Conservation (phyloP, 2,888 invertebrate species). For the Pantelozetes paolii region DNA sequence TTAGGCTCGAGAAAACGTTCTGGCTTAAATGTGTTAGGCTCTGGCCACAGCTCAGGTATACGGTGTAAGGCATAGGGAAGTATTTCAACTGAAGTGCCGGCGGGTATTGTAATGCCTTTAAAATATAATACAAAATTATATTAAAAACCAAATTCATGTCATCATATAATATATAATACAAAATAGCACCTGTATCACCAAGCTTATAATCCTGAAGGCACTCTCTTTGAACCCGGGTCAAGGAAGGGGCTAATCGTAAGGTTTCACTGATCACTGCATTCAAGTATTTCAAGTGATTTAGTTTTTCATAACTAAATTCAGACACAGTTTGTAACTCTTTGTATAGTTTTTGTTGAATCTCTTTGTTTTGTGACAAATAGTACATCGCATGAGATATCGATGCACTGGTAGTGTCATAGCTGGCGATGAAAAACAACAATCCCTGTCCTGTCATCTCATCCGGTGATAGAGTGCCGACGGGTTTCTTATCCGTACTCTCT, state of each 20-base stretch:
- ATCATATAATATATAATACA: too few species aligned
- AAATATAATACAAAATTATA: neutral
- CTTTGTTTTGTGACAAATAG: slow-evolving; percentile 43
- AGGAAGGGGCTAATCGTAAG: slow-evolving; percentile 41
- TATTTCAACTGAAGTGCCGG: slow-evolving; percentile 40
- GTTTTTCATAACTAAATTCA: neutral
- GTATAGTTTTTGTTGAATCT: slow-evolving; percentile 38
- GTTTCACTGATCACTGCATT: slow-evolving; percentile 45
- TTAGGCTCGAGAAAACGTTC: slow-evolving; percentile 44
- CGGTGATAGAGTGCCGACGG: neutral
- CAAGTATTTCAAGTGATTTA: slow-evolving; percentile 38
- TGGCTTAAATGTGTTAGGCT: slow-evolving; percentile 45
- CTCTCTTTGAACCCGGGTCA: slow-evolving; percentile 35
- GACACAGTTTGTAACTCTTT: slow-evolving; percentile 54
- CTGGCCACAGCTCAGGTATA: slow-evolving; percentile 43
- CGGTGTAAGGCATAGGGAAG: slow-evolving; percentile 44
- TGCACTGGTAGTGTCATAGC: slow-evolving; percentile 52
- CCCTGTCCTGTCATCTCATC: slow-evolving; percentile 38
- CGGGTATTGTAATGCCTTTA: slow-evolving; percentile 43
- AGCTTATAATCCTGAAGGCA: slow-evolving; percentile 43
- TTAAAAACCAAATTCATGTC: neutral
- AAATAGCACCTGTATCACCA: slow-evolving; percentile 11
- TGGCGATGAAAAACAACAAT: slow-evolving; percentile 34
- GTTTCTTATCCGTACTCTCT: neutral
- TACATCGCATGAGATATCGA: slow-evolving; percentile 55